Evolutionary conservation across 2,797 vertebrate genomes (phyloP).

Genomic region (Eupleurogrammus muticus): DNA sequence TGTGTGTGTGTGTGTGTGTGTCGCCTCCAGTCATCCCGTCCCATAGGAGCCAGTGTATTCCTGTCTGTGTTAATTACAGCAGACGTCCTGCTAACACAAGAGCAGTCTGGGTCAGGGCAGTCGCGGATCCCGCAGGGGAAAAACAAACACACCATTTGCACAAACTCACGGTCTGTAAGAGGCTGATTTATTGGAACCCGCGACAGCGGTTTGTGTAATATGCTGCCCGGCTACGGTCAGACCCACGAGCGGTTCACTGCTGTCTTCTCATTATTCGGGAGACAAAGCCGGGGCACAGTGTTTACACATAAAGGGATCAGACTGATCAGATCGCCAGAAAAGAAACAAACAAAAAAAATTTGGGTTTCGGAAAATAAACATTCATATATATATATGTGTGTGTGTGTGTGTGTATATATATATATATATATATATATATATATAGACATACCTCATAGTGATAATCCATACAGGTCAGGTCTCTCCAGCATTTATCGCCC

Average conservation of each 20-base stretch:
- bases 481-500: constrained; percentile 85
- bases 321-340: background rate
- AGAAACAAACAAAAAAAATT: background rate
- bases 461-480: constrained; percentile 87
- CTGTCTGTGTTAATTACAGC: constrained; percentile 51
- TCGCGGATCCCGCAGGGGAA: constrained; percentile 37
- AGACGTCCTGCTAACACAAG: constrained; percentile 23
- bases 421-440: too few species aligned
- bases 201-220: constrained; percentile 38
- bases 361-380: too few species aligned
- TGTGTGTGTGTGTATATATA: too few species aligned
- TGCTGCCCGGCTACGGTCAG: constrained; percentile 37
- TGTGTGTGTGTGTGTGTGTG: background rate
- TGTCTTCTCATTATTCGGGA: constrained; percentile 32
- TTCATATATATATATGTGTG: too few species aligned
- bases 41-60: constrained; percentile 47
- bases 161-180: constrained; percentile 33
- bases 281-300: constrained; percentile 12
- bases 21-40: constrained; percentile 25
- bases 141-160: constrained; percentile 53
- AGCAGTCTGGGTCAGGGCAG: constrained; percentile 35
- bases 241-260: constrained; percentile 14
- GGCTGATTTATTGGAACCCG: constrained; percentile 35
- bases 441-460: constrained; percentile 82
- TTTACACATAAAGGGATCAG: constrained; percentile 5